These are phyloP conservation scores for Papilio gigon DNA, from an alignment of 2,888 invertebrate genomes.

Conservation along the genomic window DNA sequence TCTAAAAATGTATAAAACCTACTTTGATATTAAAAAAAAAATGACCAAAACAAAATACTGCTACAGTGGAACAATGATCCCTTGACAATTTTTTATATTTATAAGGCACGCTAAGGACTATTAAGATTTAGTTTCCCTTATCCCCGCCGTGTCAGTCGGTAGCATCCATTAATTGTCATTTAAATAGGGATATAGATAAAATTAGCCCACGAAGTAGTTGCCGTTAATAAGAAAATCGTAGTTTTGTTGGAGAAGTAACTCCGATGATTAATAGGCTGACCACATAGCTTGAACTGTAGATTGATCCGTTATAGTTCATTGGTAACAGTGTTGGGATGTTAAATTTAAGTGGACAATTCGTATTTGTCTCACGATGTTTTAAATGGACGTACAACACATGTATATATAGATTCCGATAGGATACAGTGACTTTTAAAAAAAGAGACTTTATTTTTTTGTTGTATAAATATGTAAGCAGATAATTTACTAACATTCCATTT, in stretches of 20 bases:
- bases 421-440: background rate
- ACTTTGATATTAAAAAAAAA: too few species aligned
- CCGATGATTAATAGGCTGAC: background rate
- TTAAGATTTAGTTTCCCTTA: too few species aligned
- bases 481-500: too few species aligned
- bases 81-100: too few species aligned
- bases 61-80: too few species aligned
- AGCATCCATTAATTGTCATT: constrained; percentile 15
- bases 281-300: background rate
- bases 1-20: too few species aligned
- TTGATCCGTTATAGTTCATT: constrained; percentile 1
- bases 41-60: too few species aligned
- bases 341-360: background rate
- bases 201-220: background rate
- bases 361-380: constrained; percentile 2
- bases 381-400: background rate
- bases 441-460: too few species aligned
- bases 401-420: background rate
- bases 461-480: too few species aligned
- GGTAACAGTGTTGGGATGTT: background rate
- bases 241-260: too few species aligned
- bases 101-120: too few species aligned
- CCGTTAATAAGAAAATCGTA: background rate
- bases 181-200: constrained; percentile 9
- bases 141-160: too few species aligned